phyloP scores from a whole-genome alignment of 2,113 vertebrate species.

The Leucopsar rothschildi region DNA sequence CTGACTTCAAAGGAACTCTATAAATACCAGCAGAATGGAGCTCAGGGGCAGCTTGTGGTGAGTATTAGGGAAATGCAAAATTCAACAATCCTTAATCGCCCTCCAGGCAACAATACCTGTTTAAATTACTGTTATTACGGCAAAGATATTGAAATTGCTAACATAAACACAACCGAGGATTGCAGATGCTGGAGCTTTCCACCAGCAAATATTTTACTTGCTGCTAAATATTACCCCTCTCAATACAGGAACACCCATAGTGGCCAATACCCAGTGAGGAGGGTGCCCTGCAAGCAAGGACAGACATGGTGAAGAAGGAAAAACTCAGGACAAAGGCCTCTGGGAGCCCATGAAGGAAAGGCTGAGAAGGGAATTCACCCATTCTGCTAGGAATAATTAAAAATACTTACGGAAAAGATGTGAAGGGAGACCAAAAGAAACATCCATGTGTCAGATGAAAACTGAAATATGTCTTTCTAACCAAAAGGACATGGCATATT shows the following conservation, averaged over 20 bases:
- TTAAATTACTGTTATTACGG: neutral
- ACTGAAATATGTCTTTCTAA: neutral
- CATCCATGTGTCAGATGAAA: neutral
- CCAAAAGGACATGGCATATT: fast-evolving
- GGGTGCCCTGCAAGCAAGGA: neutral
- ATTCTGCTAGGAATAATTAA: neutral
- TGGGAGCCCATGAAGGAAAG: neutral
- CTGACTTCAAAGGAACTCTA: neutral
- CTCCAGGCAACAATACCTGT: neutral
- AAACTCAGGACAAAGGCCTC: neutral
- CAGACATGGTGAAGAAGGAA: neutral
- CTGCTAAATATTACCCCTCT: neutral
- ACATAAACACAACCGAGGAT: neutral
- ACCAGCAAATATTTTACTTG: neutral
- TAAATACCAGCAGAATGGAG: neutral
- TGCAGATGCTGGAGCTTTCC: neutral
- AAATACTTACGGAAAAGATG: neutral
- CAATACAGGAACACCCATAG: fast-evolving
- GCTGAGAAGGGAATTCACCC: neutral
- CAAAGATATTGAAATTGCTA: neutral
- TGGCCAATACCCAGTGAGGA: fast-evolving
- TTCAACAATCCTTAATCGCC: neutral
- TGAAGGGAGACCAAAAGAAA: neutral
- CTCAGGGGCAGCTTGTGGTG: neutral
- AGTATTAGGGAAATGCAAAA: neutral